Conservation (phyloP, 1,140 invertebrate species). For the Metaphire vulgaris region DNA sequence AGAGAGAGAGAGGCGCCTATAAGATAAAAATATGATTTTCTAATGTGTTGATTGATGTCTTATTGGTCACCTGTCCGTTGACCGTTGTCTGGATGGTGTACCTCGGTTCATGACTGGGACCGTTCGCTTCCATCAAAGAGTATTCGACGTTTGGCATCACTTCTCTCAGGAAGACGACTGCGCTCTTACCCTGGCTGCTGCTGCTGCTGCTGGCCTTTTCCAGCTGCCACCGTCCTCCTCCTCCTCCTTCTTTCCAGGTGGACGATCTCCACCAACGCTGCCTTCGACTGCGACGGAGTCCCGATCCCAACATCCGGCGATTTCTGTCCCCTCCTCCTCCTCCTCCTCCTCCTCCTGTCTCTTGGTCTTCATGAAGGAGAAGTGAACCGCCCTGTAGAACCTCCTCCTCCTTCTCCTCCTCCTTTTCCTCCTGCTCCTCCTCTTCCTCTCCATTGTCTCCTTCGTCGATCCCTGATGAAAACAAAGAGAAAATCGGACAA, state of each 20-base stretch:
- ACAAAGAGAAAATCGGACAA: background rate
- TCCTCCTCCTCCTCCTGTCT: too few relatives aligned
- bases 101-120: background rate
- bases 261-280: too few relatives aligned
- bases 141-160: background rate
- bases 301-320: too few relatives aligned
- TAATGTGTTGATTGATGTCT: background rate
- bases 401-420: too few relatives aligned
- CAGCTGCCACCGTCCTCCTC: too few relatives aligned
- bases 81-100: background rate
- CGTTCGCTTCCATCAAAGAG: background rate
- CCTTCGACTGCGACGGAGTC: too few relatives aligned
- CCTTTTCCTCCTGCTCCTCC: too few relatives aligned
- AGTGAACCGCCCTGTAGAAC: too few relatives aligned
- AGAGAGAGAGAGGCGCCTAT: background rate
- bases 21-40: background rate
- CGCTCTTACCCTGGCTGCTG: background rate
- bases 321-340: too few relatives aligned
- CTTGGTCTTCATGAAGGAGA: too few relatives aligned
- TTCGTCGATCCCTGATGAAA: background rate
- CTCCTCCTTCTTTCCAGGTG: too few relatives aligned
- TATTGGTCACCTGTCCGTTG: background rate
- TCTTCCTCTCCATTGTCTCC: background rate
- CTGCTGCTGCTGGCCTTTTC: too few relatives aligned
- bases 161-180: background rate